Evolutionary conservation across 2,888 invertebrate genomes (phyloP), one percentile per base, ranked within the genome.

Genomic region (Agrotis clavis): DNA sequence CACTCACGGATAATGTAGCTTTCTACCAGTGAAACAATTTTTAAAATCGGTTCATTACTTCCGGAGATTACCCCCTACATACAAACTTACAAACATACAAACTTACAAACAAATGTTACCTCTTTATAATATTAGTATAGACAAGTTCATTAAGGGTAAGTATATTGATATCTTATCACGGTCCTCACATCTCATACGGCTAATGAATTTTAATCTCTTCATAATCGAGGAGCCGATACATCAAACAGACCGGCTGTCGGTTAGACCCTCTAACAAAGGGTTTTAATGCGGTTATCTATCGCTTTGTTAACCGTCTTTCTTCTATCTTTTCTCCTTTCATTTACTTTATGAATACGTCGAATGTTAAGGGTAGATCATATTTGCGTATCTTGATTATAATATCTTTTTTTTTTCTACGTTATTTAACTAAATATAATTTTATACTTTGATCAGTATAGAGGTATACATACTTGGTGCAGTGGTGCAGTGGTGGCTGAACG

Each of bases 251-350:
- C n/a, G 90, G 86, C 86, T 83, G 84, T 66, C 73, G 82, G 82
- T 85, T 86, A 90, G 88, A 83, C 87, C 85, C 88, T 87, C 90
- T 87, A 77, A 95, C 94, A 95, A 95, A 93, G 91, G 92, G 91
- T 91, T 94, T 94, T 94, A 94, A 95, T 94, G 93, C 92, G 91
- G 90, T 93, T 93, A 94, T 92, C 92, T 90, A 83, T 84, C 79
- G 89, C 92, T 94, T 94, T 94, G 95, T 94, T 92, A 91, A 89
- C 62, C 92, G 91, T 92, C 92, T 92, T 94, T 92, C 93, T 92
- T 90, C 91, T 86, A 86, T 90, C 85, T 89, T 89, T 87, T 90
- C 66, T 66, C 74, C 53, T 65, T 77, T 69, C 64, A 77, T 59
- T 62, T 54, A 63, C 72, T 57, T 68, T 64, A 68, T 70, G 45